Percentiles rank a stretch among this genome's conserved stretches.
Conservation (phyloP, 2,113 vertebrate species). For the Carollia perspicillata region DNA sequence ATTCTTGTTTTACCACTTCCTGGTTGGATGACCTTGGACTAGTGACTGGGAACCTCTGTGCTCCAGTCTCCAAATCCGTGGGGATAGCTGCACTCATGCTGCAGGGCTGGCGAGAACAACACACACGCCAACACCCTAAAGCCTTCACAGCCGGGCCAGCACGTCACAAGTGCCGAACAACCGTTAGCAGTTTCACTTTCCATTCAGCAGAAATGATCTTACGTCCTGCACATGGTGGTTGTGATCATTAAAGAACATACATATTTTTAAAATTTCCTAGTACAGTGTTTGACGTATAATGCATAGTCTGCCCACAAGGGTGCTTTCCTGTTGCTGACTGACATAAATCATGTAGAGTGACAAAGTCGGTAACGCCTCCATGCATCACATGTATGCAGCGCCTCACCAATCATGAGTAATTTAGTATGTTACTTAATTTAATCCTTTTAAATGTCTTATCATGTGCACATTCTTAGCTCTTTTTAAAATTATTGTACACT, state of each 20-base stretch:
- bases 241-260: neutral
- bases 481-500: neutral
- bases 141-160: neutral
- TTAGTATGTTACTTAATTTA: neutral
- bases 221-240: neutral
- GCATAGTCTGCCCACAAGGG: neutral
- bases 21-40: neutral
- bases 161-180: neutral
- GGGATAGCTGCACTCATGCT: neutral
- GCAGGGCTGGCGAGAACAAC: neutral
- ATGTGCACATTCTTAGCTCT: neutral
- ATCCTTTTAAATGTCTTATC: neutral
- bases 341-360: neutral
- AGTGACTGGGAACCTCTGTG: neutral
- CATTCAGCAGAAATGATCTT: neutral
- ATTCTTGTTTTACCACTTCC: neutral
- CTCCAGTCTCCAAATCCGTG: neutral
- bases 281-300: neutral
- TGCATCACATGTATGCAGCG: too few relatives aligned
- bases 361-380: neutral
- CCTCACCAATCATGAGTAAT: neutral
- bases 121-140: neutral
- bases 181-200: neutral
- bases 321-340: neutral
- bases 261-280: neutral